Evolutionary conservation across 2,113 vertebrate species (phyloP).

Genomic region (Polyodon spathula): DNA sequence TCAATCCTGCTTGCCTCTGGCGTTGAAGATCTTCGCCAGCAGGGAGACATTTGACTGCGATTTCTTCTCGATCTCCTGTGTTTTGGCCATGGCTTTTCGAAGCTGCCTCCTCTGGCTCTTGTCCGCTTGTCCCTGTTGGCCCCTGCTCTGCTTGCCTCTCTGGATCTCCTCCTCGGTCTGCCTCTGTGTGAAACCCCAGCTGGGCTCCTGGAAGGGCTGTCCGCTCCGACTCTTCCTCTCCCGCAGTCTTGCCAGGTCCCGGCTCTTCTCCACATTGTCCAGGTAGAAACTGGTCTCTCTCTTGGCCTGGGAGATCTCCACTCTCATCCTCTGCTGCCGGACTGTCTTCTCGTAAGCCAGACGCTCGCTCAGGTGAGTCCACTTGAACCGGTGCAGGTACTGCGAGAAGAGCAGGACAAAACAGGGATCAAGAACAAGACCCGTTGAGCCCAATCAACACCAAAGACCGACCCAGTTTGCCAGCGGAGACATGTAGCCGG

Average conservation of each 20-base stretch:
- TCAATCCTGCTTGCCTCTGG: constrained; percentile 15
- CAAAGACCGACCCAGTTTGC: no score
- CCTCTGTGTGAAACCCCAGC: constrained; percentile 71
- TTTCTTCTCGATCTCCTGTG: constrained; percentile 47
- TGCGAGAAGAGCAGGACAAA: constrained; percentile 34
- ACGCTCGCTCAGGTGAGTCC: constrained; percentile 79
- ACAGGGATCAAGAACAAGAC: no score
- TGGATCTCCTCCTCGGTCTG: constrained; percentile 72
- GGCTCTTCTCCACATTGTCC: constrained; percentile 70
- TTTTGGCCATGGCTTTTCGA: constrained; percentile 39
- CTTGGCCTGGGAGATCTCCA: constrained; percentile 77
- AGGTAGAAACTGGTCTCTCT: constrained; percentile 79
- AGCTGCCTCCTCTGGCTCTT: constrained; percentile 35
- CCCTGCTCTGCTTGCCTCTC: constrained; percentile 34
- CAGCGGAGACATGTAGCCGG: no score
- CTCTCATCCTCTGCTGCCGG: constrained; percentile 68
- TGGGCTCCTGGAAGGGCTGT: constrained; percentile 44
- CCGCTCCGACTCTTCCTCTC: constrained; percentile 36
- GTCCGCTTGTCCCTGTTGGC: constrained; percentile 28
- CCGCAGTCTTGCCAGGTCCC: constrained; percentile 47
- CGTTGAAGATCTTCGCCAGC: constrained; percentile 71
- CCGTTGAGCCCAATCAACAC: no score
- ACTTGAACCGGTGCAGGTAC: constrained; percentile 83
- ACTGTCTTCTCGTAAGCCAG: constrained; percentile 76
- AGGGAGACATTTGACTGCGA: constrained; percentile 70